Evolutionary conservation across 2,888 invertebrate species (phyloP), one percentile per base, ranked within the genome.

Genomic region (Endotricha flammealis): DNA sequence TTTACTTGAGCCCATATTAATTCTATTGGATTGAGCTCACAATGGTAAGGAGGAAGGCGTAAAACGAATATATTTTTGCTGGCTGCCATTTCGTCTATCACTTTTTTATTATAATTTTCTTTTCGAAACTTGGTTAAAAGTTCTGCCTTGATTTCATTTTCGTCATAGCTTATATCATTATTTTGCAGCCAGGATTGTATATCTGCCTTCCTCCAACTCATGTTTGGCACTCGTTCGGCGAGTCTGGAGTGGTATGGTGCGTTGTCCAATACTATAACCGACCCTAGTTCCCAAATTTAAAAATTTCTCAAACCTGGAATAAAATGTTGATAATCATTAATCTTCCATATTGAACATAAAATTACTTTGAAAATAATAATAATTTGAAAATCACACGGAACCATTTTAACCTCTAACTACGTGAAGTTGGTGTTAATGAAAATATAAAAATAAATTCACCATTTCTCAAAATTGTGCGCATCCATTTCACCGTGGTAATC

Each of bases 11-110:
- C 35, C 38, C 39, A 43, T 6, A 43, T 31, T 11, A 40, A 16
- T 20, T 39, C 37, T 2, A 40, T 40, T 12, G 35, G 40, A 14
- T 43, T 43, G 2, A 38, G 20, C 10, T 40, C 37, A 20, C 43
- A 38, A 36, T 40, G 39, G 32, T 43, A 40, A 7, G 40, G 40
- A 9, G 40, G 38, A 11, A 36, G 23, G 8, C 36, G 30, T 7
- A 24, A 12, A 10, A 36, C 30, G 8, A 25, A 24, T 31, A 33
- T 10, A 25, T 33, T 16, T 33, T 33, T 33, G 7, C 7, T 9
- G 12, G 13, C 17, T 11, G 12, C 27, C 6, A 17, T 22, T 12
- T 33, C 27, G 25, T 11, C 27, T 6, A 30, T 11, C 14, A 3
- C 8, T 23, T 25, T 36, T 36, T 36, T 39, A 32, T 35, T 29